Evolutionary conservation across 2,888 invertebrate genomes (phyloP), one percentile per base, ranked within the genome.

Genomic region (Trissolcus brochymenae): DNA sequence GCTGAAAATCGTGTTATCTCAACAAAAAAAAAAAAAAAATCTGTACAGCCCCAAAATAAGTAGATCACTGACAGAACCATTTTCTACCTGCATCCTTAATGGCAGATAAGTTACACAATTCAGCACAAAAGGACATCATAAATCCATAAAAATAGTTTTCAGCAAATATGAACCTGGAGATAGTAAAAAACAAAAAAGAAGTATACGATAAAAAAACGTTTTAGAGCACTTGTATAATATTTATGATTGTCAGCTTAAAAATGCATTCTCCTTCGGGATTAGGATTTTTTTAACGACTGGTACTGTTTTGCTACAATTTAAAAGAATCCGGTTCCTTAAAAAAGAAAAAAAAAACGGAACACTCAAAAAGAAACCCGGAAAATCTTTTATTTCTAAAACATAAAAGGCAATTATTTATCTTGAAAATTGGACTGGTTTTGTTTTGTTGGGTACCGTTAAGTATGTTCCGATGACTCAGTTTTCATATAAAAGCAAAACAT

Each of bases 211-310:
- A 41, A 67, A 57, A 53, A 66, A 2, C 6, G 7, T 59, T 51
- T 51, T 25, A 43, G 17, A 46, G 11, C 14, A 13, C 14, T 40
- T 59, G 16, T 51, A 41, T 35, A 14, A 50, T 67, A 59, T 67
- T 67, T 67, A 67, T 40, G 66, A 67, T 59, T 67, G 50, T 25
- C 50, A 55, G 50, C 13, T 14, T 67, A 67, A 57, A 67, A 11
- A 67, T 4, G 4, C n/a, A 13, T 65, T 49, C 19, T 56, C 49
- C 46, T 19, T 16, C 1, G 17, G 11, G 35, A 35, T 19, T 13
- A 17, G 6, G 50, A 11, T 11, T n/a, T 21, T 41, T 51, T 51
- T 17, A 54, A 54, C 14, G 43, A 62, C 25, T 25, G 16, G 35
- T 50, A 16, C 46, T 14, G 13, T 53, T 62, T 53, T 21, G 66